Evolutionary conservation across 2,113 vertebrate genomes (phyloP).

Genomic region (Tachuris rubrigastra): DNA sequence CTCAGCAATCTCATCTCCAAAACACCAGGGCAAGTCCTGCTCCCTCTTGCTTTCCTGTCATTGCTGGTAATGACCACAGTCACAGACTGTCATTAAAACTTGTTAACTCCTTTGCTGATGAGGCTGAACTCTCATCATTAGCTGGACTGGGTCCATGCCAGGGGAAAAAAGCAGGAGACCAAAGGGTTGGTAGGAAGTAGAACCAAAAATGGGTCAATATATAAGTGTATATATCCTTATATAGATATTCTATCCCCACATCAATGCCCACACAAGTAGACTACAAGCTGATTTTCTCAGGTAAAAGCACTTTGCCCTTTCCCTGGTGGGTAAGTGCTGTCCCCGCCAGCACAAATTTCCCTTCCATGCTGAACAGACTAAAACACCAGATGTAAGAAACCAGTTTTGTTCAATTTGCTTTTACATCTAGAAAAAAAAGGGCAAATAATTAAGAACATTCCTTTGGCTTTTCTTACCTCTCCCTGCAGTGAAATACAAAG

Average conservation of each 20-base stretch:
- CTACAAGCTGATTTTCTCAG: neutral
- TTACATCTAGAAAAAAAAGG: neutral
- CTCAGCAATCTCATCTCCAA: neutral
- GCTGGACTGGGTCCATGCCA: accelerated
- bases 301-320: neutral
- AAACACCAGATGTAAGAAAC: neutral
- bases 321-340: neutral
- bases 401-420: neutral
- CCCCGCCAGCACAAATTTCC: neutral
- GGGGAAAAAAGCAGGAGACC: neutral
- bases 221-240: neutral
- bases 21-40: neutral
- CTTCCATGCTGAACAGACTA: neutral
- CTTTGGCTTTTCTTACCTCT: neutral
- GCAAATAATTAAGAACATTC: neutral
- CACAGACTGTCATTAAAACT: neutral
- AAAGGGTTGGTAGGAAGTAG: neutral
- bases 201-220: neutral
- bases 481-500: neutral
- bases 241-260: neutral
- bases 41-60: neutral
- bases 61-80: neutral
- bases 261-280: accelerated
- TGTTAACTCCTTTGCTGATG: neutral
- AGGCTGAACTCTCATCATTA: neutral